Conservation (phyloP, 2,113 vertebrate genomes). For the Calyptommatus sinebrachiatus region DNA sequence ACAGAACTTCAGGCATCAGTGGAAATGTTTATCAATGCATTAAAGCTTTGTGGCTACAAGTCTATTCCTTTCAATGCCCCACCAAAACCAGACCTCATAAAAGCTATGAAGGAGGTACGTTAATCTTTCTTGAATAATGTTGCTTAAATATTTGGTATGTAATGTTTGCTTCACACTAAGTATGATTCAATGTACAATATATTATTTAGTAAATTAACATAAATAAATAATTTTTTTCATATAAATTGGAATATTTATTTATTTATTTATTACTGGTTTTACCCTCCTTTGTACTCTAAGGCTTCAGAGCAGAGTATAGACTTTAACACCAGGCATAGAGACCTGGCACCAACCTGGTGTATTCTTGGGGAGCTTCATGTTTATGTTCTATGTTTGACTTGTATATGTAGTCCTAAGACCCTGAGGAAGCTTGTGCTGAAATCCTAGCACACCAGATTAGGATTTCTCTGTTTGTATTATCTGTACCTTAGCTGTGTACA, state of each 20-base stretch:
- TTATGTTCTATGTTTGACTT: too few relatives aligned
- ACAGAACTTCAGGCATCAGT: constrained; percentile 80
- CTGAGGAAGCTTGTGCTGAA: too few relatives aligned
- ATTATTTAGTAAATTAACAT: neutral
- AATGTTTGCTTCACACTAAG: neutral
- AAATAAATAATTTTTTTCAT: neutral
- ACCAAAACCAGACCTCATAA: constrained; percentile 85
- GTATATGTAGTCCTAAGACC: too few relatives aligned
- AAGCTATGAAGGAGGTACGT: constrained; percentile 87
- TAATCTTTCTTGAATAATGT: neutral
- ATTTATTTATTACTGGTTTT: neutral
- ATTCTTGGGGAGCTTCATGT: too few relatives aligned
- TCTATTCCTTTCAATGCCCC: constrained; percentile 79
- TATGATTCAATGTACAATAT: neutral
- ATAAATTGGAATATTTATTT: neutral
- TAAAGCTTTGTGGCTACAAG: constrained; percentile 88
- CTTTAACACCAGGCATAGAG: too few relatives aligned
- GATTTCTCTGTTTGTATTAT: too few relatives aligned
- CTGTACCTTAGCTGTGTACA: too few relatives aligned
- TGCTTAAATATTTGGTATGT: neutral
- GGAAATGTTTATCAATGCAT: constrained; percentile 80
- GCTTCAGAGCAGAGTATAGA: too few relatives aligned
- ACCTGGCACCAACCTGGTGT: too few relatives aligned
- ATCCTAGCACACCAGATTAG: too few relatives aligned
- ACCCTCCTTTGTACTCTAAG: too few relatives aligned